A percentile compares a stretch with the other conserved stretches of the same genome.
phyloP scores from a whole-genome alignment of 1,140 invertebrate genomes.

The Cotesia glomerata region DNA sequence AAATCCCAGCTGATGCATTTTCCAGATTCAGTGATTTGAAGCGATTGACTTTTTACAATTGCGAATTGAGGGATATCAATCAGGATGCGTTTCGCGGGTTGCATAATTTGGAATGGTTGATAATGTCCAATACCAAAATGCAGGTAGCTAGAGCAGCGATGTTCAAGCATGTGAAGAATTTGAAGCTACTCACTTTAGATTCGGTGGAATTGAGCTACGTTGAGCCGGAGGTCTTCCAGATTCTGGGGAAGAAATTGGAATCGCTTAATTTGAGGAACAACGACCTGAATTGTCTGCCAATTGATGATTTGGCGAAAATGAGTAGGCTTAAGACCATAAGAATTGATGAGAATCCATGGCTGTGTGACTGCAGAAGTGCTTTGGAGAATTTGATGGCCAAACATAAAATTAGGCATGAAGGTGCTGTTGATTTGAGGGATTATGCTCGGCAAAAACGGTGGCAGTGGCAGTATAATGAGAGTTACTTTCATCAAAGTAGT shows the following conservation, averaged over 20 bases:
- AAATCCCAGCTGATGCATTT: conserved; percentile 41
- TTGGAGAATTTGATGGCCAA: conserved; percentile 38
- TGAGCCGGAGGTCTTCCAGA: conserved; percentile 41
- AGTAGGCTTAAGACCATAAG: conserved; percentile 34
- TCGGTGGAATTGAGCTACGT: conserved; percentile 41
- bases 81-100: conserved; percentile 41
- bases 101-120: conserved; percentile 42
- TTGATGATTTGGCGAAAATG: conserved; percentile 36
- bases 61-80: conserved; percentile 36
- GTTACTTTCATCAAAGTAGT: neutral
- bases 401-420: conserved; percentile 33
- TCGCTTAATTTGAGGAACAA: conserved; percentile 45
- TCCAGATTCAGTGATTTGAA: conserved; percentile 36
- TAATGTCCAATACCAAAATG: conserved; percentile 43
- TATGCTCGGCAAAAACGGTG: conserved; percentile 15
- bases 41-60: conserved; percentile 47
- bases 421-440: neutral
- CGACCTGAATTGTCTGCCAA: conserved; percentile 47
- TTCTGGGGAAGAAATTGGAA: conserved; percentile 35
- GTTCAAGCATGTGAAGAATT: conserved; percentile 38
- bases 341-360: conserved; percentile 48
- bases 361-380: conserved; percentile 41
- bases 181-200: conserved; percentile 40
- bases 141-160: conserved; percentile 31
- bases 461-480: conserved; percentile 5